A percentile compares a stretch with the other conserved stretches of the same genome.
Conservation (phyloP, 2,113 vertebrate species). For the Lichenostomus cassidix region DNA sequence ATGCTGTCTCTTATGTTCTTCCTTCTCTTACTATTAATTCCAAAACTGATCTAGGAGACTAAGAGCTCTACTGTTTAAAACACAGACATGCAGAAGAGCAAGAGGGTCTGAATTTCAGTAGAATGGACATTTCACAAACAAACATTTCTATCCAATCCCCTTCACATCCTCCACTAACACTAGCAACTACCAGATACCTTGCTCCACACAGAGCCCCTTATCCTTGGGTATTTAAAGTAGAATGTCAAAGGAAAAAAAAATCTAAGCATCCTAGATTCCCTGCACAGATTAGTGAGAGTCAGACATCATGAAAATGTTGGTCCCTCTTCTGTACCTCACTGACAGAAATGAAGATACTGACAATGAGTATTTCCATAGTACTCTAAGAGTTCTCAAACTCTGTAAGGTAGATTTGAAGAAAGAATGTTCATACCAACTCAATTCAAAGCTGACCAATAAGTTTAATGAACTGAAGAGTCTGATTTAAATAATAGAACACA, state of each 20-base stretch:
- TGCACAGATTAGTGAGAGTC: not conserved
- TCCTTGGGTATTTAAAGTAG: not conserved
- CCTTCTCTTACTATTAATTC: not conserved
- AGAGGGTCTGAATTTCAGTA: not conserved
- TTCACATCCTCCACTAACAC: not conserved
- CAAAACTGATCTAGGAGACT: not conserved
- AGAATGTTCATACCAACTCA: not conserved
- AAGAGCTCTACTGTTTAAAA: not conserved
- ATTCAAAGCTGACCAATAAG: not conserved
- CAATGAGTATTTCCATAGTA: not conserved
- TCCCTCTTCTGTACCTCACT: not conserved
- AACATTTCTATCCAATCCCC: not conserved
- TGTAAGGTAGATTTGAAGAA: not conserved
- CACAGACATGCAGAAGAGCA: not conserved
- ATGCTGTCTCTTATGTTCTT: not conserved
- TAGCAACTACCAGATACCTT: not conserved
- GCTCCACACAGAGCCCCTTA: not conserved
- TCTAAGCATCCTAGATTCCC: not conserved
- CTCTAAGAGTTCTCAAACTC: not conserved
- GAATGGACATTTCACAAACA: not conserved
- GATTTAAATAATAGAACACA: not conserved
- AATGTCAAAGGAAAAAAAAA: not conserved
- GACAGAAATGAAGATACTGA: not conserved
- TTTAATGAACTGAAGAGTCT: not conserved
- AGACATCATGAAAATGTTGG: not conserved